Evolutionary conservation across 2,113 vertebrate species (phyloP).

Genomic region (Gasterosteus nipponicus): DNA sequence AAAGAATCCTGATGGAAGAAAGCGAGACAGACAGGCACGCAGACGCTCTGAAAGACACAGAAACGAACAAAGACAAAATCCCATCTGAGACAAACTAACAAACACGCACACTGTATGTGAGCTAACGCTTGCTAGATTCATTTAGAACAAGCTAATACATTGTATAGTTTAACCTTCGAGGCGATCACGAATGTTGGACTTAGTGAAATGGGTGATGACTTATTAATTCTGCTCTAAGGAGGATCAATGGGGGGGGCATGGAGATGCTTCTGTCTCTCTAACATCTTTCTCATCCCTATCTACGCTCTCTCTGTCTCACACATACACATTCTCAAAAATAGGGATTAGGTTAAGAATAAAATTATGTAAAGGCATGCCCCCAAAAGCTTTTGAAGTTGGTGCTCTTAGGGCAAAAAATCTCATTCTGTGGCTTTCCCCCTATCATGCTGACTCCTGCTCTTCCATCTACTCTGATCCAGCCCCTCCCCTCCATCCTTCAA

Average conservation of each 20-base stretch:
- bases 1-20: slow-evolving; percentile 69
- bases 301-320: slow-evolving; percentile 12
- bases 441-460: slow-evolving; percentile 63
- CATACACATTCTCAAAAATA: slow-evolving; percentile 37
- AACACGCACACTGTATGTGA: slow-evolving; percentile 33
- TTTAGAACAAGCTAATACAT: slow-evolving; percentile 28
- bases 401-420: slow-evolving; percentile 67
- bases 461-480: slow-evolving; percentile 50
- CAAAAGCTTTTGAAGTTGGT: slow-evolving; percentile 66
- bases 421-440: slow-evolving; percentile 53
- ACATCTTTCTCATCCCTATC: slow-evolving; percentile 31
- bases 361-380: slow-evolving; percentile 62
- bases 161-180: slow-evolving; percentile 51
- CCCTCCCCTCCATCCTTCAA: slow-evolving; percentile 18
- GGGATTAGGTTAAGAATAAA: slow-evolving; percentile 68
- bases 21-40: slow-evolving; percentile 44
- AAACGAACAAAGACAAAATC: slow-evolving; percentile 20
- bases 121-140: slow-evolving; percentile 35
- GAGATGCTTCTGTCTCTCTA: slow-evolving; percentile 41
- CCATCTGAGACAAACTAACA: slow-evolving; percentile 17
- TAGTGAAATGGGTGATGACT: slow-evolving; percentile 47
- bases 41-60: slow-evolving; percentile 26
- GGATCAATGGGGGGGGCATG: slow-evolving; percentile 34
- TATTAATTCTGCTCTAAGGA: slow-evolving; percentile 55
- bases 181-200: slow-evolving; percentile 54